phyloP scores from a whole-genome alignment of 2,888 invertebrate genomes.

The Nysson spinosus region DNA sequence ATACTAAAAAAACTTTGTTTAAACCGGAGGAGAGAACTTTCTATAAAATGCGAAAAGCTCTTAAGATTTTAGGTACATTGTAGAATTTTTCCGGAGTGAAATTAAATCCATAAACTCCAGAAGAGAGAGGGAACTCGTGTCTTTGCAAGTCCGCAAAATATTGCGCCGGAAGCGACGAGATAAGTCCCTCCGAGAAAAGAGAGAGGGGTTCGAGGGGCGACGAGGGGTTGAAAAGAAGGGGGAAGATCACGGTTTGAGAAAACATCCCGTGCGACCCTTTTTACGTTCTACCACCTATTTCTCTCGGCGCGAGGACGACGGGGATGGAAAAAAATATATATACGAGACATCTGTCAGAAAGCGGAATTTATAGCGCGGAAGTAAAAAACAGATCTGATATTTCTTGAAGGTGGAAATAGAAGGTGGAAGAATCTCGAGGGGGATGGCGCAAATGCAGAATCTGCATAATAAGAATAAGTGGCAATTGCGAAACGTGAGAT shows the following conservation, averaged over 20 bases:
- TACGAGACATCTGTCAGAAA: background rate
- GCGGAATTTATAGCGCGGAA: conserved; percentile 32
- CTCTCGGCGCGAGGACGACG: background rate
- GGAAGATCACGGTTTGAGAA: conserved; percentile 25
- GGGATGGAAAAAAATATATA: conserved; percentile 6
- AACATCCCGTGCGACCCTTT: conserved; percentile 2
- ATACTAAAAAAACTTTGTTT: no score
- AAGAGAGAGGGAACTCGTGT: background rate
- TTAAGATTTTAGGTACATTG: no score
- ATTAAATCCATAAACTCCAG: no score
- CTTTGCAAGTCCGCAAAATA: conserved; percentile 2
- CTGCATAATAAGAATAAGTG: conserved; percentile 37
- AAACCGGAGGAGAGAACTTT: no score
- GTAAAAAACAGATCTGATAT: no score
- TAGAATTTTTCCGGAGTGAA: no score
- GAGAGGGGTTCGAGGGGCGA: background rate
- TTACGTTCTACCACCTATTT: background rate
- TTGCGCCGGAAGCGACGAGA: background rate
- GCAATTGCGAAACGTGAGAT: conserved; percentile 19
- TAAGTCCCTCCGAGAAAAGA: conserved; percentile 3
- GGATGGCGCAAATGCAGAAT: no score
- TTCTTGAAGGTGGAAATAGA: no score
- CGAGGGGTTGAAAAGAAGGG: no score
- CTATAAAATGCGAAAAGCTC: no score
- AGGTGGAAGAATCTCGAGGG: no score